A percentile compares a stretch with the other conserved stretches of the same genome.
Conservation (phyloP, 2,113 vertebrate genomes). For the Rhinopomastus cyanomelas region DNA sequence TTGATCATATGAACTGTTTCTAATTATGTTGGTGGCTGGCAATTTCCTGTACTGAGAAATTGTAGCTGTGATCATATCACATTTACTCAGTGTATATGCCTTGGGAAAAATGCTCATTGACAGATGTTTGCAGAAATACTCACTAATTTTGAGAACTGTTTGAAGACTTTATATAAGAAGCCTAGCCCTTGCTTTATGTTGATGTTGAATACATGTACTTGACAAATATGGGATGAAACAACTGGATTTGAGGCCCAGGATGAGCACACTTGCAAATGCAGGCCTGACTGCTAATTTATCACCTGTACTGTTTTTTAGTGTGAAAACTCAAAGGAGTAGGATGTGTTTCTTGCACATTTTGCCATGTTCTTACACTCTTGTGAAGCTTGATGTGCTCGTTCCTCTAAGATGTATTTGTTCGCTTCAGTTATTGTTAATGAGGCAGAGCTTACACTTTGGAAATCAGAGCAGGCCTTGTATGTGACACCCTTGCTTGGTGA, state of each 20-base stretch:
- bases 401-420: slow-evolving; percentile 15
- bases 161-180: background rate
- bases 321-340: slow-evolving; percentile 10
- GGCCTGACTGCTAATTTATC: background rate
- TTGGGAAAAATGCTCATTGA: background rate
- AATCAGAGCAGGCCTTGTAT: background rate
- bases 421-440: background rate
- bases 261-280: slow-evolving; percentile 3
- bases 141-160: background rate
- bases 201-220: background rate
- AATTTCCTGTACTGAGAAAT: slow-evolving; percentile 54
- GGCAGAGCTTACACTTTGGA: background rate
- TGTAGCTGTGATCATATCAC: slow-evolving; percentile 39
- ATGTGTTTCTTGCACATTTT: background rate
- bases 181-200: background rate
- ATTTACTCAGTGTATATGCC: background rate
- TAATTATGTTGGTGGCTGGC: slow-evolving; percentile 63
- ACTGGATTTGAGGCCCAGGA: background rate
- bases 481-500: background rate
- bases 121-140: slow-evolving; percentile 3
- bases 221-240: background rate
- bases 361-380: background rate
- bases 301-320: background rate
- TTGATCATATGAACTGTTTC: slow-evolving; percentile 60
- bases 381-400: background rate